Percentiles rank a stretch among this genome's conserved stretches.
Evolutionary conservation across 2,888 invertebrate species (phyloP).

Genomic region (Agrochola lychnidis): DNA sequence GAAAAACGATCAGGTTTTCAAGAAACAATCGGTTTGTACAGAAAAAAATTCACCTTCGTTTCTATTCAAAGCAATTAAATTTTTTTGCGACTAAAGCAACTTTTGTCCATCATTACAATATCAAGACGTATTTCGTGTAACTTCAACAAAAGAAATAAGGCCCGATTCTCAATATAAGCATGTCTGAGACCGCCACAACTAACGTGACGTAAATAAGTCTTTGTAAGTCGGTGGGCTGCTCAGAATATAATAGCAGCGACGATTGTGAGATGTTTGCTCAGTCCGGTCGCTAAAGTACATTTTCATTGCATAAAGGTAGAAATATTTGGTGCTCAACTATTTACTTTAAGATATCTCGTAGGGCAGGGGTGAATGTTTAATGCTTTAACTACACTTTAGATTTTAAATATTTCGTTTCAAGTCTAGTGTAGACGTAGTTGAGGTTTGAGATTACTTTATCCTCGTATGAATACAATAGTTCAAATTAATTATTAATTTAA

Average conservation of each 20-base stretch:
- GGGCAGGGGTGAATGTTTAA: slow-evolving; percentile 11
- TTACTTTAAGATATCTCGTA: slow-evolving; percentile 26
- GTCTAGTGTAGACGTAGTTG: not conserved
- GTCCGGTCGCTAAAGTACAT: slow-evolving; percentile 1
- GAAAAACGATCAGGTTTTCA: not conserved
- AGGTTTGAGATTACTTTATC: too few species aligned
- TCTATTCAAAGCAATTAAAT: not conserved
- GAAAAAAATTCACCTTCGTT: not conserved
- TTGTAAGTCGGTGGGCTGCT: slow-evolving; percentile 17
- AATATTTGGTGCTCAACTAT: slow-evolving; percentile 28
- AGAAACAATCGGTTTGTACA: not conserved
- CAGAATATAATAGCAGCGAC: slow-evolving; percentile 18
- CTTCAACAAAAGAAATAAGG: slow-evolving; percentile 24
- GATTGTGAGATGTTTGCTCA: slow-evolving; percentile 17
- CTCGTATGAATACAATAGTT: not conserved
- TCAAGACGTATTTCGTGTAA: not conserved
- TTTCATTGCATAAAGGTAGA: slow-evolving; percentile 33
- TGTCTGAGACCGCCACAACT: slow-evolving; percentile 4
- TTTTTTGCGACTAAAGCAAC: not conserved
- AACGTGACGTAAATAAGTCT: slow-evolving; percentile 27
- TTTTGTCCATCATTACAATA: slow-evolving; percentile 7
- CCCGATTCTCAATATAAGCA: slow-evolving; percentile 22
- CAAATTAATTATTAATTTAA: not conserved
- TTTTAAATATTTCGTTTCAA: slow-evolving; percentile 12
- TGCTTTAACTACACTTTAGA: not conserved